Conservation (phyloP, 2,113 vertebrate genomes). For the Rhinolophus ferrumequinum region DNA sequence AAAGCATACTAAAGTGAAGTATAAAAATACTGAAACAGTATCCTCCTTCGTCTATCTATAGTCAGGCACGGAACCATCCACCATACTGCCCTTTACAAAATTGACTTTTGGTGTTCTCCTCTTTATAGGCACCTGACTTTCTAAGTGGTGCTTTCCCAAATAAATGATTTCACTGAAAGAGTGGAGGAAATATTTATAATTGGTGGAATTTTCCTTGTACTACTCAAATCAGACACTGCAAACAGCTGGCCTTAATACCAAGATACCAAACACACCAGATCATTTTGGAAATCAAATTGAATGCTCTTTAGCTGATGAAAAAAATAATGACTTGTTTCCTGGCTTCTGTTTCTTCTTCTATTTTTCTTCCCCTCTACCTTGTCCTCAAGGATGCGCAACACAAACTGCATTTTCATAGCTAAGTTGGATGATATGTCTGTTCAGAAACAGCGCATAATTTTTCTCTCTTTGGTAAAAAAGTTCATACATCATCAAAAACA, state of each 20-base stretch:
- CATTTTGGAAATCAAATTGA: constrained; percentile 39
- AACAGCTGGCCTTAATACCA: background rate
- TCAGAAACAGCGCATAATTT: constrained; percentile 1
- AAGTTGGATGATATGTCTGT: background rate
- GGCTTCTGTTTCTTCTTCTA: background rate
- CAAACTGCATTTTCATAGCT: background rate
- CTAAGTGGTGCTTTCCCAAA: background rate
- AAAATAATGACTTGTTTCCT: background rate
- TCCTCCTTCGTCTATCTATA: background rate
- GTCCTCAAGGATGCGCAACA: background rate
- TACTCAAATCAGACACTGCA: background rate
- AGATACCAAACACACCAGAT: background rate
- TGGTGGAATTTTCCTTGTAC: background rate
- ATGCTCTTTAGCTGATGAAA: constrained; percentile 8
- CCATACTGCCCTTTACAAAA: background rate
- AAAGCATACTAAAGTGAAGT: background rate
- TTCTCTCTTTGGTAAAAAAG: background rate
- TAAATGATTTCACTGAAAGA: background rate
- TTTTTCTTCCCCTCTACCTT: background rate
- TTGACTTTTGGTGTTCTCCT: background rate
- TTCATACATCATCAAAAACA: background rate
- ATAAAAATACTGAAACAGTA: background rate
- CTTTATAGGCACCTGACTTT: background rate
- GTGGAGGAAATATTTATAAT: background rate
- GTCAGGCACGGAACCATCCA: background rate